phyloP scores from a whole-genome alignment of 2,797 vertebrate species.

The Epinephelus awoara region DNA sequence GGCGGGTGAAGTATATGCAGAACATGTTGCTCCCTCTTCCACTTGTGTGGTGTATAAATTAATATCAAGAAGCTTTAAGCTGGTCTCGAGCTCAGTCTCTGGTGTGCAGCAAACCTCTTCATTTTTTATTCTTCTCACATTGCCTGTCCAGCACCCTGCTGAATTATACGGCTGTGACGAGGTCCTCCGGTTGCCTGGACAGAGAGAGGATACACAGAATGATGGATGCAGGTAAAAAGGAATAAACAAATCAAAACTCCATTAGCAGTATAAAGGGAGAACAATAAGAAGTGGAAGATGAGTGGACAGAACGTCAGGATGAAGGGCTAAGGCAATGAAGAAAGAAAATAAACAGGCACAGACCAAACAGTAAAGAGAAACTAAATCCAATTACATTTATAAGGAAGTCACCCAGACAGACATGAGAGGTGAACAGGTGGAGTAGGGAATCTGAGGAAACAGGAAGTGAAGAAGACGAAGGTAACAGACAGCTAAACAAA shows the following conservation, averaged over 20 bases:
- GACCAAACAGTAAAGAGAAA: not conserved
- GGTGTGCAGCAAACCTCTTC: not conserved
- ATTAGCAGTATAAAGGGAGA: not conserved
- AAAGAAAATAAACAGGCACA: not conserved
- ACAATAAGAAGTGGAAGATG: not conserved
- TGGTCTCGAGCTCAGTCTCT: not conserved
- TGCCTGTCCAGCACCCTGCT: not conserved
- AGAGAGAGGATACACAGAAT: not conserved
- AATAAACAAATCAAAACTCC: not conserved
- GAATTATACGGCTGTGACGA: not conserved
- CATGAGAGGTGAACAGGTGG: not conserved
- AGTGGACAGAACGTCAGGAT: not conserved
- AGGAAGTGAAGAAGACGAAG: not conserved
- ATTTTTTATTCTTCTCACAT: conserved; percentile 1
- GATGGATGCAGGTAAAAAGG: not conserved
- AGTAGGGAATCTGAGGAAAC: not conserved
- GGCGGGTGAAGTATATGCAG: not conserved
- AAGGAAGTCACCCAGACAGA: not conserved
- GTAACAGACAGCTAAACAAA: conserved; percentile 25
- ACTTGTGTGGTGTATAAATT: not conserved
- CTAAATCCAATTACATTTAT: conserved; percentile 3
- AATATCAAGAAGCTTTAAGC: not conserved
- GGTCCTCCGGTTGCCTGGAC: not conserved
- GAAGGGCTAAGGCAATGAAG: not conserved
- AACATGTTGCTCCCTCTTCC: not conserved